Percentiles rank a stretch among this genome's conserved stretches.
phyloP scores from a whole-genome alignment of 2,888 invertebrate species.

The Agrilus mali region DNA sequence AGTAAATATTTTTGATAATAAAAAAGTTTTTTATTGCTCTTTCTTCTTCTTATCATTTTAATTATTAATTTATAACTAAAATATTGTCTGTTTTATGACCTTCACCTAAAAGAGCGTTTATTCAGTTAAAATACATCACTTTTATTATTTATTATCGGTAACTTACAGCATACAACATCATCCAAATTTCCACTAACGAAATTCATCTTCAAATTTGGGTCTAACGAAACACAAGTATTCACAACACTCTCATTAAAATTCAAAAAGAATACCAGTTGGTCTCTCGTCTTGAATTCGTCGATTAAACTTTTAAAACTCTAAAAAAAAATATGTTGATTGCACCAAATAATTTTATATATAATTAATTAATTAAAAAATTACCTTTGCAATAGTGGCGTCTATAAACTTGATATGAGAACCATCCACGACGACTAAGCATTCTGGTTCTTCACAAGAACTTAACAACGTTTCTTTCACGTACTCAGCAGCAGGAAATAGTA shows the following conservation, averaged over 20 bases:
- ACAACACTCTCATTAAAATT: conserved; percentile 31
- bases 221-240: conserved; percentile 27
- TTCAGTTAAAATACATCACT: no score
- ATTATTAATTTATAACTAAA: no score
- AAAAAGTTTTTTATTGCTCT: neutral
- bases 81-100: no score
- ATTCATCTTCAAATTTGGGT: conserved; percentile 18
- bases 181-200: conserved; percentile 22
- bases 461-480: conserved; percentile 44
- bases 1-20: neutral
- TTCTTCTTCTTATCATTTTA: no score
- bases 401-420: conserved; percentile 43
- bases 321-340: conserved; percentile 13
- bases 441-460: conserved; percentile 20
- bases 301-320: conserved; percentile 42
- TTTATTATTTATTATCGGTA: neutral
- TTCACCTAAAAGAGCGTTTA: no score
- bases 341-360: conserved; percentile 1
- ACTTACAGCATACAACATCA: conserved; percentile 17
- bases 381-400: conserved; percentile 49
- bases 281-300: conserved; percentile 38
- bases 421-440: conserved; percentile 30
- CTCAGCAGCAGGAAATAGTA: conserved; percentile 74
- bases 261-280: conserved; percentile 39
- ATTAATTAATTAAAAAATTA: no score